These are phyloP conservation scores for Listrodromus nycthemerus DNA, from an alignment of 2,888 invertebrate species.

Conservation along the genomic window DNA sequence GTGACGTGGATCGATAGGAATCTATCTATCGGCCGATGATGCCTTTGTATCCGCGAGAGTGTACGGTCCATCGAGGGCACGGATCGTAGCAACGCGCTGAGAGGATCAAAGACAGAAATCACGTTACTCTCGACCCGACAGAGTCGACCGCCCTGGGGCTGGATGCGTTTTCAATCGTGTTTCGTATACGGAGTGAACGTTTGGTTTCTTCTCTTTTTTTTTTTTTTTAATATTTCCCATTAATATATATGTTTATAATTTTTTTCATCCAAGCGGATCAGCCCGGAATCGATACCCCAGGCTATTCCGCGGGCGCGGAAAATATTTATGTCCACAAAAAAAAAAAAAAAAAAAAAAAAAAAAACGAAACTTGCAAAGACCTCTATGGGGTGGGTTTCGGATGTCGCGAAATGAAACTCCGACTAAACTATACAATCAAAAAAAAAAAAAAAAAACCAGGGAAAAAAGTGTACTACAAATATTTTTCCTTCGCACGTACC, in stretches of 20 bases:
- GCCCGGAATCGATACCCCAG: slow-evolving; percentile 17
- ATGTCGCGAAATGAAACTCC: background rate
- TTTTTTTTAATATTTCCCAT: background rate
- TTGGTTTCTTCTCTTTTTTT: slow-evolving; percentile 36
- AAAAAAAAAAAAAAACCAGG: background rate
- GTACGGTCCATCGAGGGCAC: slow-evolving; percentile 46
- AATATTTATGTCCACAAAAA: background rate
- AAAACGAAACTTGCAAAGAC: slow-evolving; percentile 12
- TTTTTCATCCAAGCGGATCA: slow-evolving; percentile 1
- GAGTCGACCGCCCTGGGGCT: slow-evolving; percentile 48
- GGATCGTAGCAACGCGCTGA: slow-evolving; percentile 46
- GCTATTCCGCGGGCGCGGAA: background rate
- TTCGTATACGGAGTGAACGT: slow-evolving; percentile 32
- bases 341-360: background rate
- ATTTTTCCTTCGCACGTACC: background rate
- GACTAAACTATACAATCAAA: background rate
- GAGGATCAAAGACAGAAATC: slow-evolving; percentile 65
- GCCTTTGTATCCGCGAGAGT: slow-evolving; percentile 5
- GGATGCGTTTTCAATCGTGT: slow-evolving; percentile 61
- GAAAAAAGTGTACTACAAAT: background rate
- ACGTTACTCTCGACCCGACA: slow-evolving; percentile 48
- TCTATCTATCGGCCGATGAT: slow-evolving; percentile 7
- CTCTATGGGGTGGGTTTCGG: background rate
- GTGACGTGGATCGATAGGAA: slow-evolving; percentile 44
- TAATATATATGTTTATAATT: background rate